A percentile compares a stretch with the other conserved stretches of the same genome.
These are phyloP conservation scores for Desmodus rotundus DNA, from an alignment of 2,113 vertebrate genomes.

Conservation along the genomic window DNA sequence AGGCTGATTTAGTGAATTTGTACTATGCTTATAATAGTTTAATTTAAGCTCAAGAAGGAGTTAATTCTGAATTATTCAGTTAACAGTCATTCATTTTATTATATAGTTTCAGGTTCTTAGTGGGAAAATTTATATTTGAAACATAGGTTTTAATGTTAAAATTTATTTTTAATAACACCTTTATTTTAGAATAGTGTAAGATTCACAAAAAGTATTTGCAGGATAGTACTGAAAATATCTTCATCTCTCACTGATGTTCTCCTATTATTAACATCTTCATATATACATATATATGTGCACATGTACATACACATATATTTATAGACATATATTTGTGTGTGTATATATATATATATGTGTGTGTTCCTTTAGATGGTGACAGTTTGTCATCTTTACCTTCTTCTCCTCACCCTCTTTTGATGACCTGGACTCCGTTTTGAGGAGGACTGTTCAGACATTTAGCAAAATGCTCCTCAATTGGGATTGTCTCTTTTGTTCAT, in stretches of 20 bases:
- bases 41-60: background rate
- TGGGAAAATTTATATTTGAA: background rate
- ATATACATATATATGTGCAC: background rate
- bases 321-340: no score
- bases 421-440: background rate
- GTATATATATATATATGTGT: no score
- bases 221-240: background rate
- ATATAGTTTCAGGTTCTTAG: background rate
- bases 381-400: background rate
- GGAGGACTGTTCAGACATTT: background rate
- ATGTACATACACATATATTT: no score
- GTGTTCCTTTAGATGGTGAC: background rate
- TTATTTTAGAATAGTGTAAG: background rate
- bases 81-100: background rate
- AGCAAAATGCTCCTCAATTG: background rate
- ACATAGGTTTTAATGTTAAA: background rate
- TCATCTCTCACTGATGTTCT: background rate
- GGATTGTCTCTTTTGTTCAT: background rate
- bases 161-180: background rate
- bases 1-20: background rate
- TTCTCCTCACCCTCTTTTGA: background rate
- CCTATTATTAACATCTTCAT: background rate
- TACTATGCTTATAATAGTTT: background rate
- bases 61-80: background rate
- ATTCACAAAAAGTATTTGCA: background rate